phyloP scores from a whole-genome alignment of 2,113 vertebrate species.

The Calidris pygmaea region DNA sequence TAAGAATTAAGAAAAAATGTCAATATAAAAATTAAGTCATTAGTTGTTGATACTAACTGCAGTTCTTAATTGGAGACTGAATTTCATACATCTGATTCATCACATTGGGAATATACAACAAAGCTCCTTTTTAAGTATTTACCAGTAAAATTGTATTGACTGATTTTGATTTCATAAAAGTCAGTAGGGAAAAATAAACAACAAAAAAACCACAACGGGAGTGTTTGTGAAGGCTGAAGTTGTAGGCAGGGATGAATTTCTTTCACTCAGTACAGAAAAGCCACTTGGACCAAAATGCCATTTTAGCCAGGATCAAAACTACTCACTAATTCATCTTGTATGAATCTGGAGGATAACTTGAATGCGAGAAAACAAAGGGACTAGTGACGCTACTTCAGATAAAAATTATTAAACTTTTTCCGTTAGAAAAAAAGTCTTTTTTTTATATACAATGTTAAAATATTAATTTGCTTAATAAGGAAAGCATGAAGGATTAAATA shows the following conservation, averaged over 20 bases:
- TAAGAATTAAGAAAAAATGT: not conserved
- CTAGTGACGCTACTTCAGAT: not conserved
- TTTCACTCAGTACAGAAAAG: not conserved
- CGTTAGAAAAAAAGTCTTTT: not conserved
- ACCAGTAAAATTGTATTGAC: not conserved
- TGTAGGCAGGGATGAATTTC: not conserved
- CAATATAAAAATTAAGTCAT: not conserved
- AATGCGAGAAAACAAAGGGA: not conserved
- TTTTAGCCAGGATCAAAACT: not conserved
- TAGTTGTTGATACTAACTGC: not conserved
- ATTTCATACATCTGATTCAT: not conserved
- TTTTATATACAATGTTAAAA: not conserved
- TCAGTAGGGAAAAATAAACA: not conserved
- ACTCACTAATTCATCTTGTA: rapidly evolving
- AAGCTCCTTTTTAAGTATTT: not conserved
- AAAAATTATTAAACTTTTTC: not conserved
- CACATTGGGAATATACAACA: not conserved
- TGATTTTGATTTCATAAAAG: not conserved
- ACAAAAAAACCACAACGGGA: not conserved
- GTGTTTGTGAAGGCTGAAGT: not conserved
- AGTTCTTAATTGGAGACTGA: not conserved
- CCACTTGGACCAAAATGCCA: not conserved
- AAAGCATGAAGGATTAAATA: not conserved
- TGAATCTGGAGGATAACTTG: not conserved
- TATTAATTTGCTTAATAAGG: not conserved